These are phyloP conservation scores for Morpho deidamia DNA, from an alignment of 2,888 invertebrate genomes.

Conservation along the genomic window DNA sequence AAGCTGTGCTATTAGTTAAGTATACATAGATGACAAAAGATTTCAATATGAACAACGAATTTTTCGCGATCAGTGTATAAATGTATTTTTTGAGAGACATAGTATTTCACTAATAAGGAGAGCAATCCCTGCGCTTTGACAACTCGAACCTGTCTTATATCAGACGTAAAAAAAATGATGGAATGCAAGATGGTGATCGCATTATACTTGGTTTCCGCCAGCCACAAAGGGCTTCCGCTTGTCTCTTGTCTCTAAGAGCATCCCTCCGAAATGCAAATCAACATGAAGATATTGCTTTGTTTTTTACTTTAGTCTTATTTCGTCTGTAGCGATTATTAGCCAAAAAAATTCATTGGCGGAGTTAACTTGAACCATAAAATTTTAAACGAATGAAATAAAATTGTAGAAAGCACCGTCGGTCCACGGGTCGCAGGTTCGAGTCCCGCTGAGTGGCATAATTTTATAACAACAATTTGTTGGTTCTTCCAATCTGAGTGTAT, in stretches of 20 bases:
- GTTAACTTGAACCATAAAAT: not conserved
- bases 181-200: constrained; percentile 59
- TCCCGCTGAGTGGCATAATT: no score
- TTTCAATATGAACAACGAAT: no score
- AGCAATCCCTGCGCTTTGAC: constrained; percentile 19
- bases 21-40: no score
- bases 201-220: constrained; percentile 68
- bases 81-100: not conserved
- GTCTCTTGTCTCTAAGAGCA: constrained; percentile 67
- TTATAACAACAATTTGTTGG: no score
- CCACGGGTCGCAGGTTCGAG: no score
- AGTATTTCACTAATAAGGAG: constrained; percentile 1
- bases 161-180: constrained; percentile 34
- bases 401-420: no score
- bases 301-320: constrained; percentile 22
- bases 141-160: constrained; percentile 34
- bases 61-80: no score
- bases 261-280: constrained; percentile 65
- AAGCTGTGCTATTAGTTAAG: no score
- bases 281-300: constrained; percentile 32
- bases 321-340: constrained; percentile 17
- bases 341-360: not conserved
- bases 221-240: constrained; percentile 68
- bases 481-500: no score
- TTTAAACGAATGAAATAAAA: no score